A percentile compares a stretch with the other conserved stretches of the same genome.
Conservation (phyloP, 2,797 vertebrate genomes). For the Champsocephalus esox region DNA sequence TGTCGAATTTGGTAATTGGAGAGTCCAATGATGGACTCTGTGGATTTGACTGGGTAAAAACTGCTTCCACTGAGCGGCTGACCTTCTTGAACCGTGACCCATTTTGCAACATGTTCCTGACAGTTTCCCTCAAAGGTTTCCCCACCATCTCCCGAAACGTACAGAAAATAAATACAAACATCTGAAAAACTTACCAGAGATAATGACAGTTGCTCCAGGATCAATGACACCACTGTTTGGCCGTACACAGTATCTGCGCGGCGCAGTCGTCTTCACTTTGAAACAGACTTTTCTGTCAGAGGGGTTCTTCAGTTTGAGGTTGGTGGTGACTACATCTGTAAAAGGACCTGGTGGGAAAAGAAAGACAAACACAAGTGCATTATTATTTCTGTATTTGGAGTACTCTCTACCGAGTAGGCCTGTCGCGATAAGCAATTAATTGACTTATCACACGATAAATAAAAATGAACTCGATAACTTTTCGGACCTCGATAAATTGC, state of each 20-base stretch:
- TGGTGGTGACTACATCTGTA: conserved; percentile 99
- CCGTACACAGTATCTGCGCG: conserved; percentile 97
- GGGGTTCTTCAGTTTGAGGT: conserved; percentile 96
- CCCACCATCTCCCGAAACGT: not conserved
- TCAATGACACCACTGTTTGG: conserved; percentile 98
- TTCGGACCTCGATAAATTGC: too few species aligned
- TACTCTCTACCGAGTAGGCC: too few species aligned
- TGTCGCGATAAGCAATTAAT: too few species aligned
- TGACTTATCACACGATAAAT: too few species aligned
- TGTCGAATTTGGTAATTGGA: not conserved
- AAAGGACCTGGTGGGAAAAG: conserved; percentile 88
- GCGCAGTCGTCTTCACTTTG: conserved; percentile 99
- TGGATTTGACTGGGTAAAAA: not conserved
- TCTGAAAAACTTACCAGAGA: conserved; percentile 87
- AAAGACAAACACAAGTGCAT: conserved; percentile 1
- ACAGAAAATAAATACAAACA: not conserved
- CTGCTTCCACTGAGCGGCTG: not conserved
- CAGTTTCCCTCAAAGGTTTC: not conserved
- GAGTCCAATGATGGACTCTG: not conserved
- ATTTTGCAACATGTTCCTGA: not conserved
- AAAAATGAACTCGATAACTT: too few species aligned
- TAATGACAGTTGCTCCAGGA: conserved; percentile 89
- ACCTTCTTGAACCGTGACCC: not conserved
- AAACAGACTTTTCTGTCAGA: conserved; percentile 98
- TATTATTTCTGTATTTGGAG: not conserved